phyloP scores from a whole-genome alignment of 2,888 invertebrate genomes.

The Eretmocerus hayati region DNA sequence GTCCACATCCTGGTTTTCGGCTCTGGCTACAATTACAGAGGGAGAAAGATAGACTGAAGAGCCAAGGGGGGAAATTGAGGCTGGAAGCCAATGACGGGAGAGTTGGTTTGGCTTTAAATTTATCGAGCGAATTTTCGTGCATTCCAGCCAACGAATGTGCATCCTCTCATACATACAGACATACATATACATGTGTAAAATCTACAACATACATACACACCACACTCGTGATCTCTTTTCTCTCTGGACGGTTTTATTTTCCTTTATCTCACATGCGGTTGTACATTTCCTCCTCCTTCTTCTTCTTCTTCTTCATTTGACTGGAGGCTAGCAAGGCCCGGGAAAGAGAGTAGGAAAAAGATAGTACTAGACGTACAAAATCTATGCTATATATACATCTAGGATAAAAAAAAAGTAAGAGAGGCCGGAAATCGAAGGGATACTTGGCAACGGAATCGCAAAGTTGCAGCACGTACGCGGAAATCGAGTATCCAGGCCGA shows the following conservation, averaged over 20 bases:
- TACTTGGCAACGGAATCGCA: conserved; percentile 23
- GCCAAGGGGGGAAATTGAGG: too few species aligned
- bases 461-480: conserved; percentile 19
- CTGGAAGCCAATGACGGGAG: too few species aligned
- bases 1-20: too few species aligned
- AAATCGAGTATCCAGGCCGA: conserved; percentile 22
- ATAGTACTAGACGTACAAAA: too few species aligned
- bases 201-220: too few species aligned
- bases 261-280: conserved; percentile 11
- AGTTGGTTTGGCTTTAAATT: conserved; percentile 1
- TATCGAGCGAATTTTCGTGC: conserved; percentile 8
- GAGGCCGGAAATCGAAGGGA: conserved; percentile 21
- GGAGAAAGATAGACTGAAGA: too few species aligned
- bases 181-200: too few species aligned
- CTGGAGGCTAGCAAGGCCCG: conserved; percentile 3
- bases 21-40: too few species aligned
- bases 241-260: conserved; percentile 11
- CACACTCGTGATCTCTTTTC: too few species aligned
- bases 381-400: not conserved
- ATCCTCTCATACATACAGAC: too few species aligned
- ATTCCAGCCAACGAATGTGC: not conserved
- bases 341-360: conserved; percentile 1
- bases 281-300: conserved; percentile 13
- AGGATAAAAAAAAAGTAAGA: too few species aligned
- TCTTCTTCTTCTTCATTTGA: conserved; percentile 20